phyloP scores from a whole-genome alignment of 2,113 vertebrate species.

The Sphyrna mokarran region DNA sequence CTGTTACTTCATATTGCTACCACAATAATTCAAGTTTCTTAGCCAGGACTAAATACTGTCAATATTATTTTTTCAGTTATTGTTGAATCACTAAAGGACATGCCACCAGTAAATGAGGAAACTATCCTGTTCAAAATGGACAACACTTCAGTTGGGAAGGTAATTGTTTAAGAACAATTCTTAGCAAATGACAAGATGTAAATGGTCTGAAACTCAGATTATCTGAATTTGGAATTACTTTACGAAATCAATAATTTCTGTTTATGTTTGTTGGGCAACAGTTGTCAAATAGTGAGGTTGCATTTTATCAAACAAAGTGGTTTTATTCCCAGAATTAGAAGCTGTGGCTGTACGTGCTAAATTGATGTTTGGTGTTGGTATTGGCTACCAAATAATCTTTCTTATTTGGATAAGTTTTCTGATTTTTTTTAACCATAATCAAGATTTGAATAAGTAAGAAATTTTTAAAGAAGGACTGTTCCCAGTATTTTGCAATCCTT shows the following conservation, averaged over 20 bases:
- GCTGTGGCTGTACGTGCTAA: neutral
- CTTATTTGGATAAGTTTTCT: too few species aligned
- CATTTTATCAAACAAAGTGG: neutral
- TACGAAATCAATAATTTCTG: neutral
- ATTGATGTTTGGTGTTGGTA: neutral
- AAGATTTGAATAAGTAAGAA: neutral
- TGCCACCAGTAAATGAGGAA: conserved; percentile 76
- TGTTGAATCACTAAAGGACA: conserved; percentile 72
- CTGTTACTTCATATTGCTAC: too few species aligned
- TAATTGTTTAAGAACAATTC: conserved; percentile 46
- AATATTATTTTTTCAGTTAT: conserved; percentile 60
- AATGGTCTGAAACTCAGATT: neutral
- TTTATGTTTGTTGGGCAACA: neutral
- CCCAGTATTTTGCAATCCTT: neutral
- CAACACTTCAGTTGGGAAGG: conserved; percentile 71
- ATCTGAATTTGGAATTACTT: neutral
- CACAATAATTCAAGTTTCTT: too few species aligned
- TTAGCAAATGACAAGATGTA: neutral
- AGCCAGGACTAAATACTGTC: neutral
- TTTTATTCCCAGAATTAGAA: neutral
- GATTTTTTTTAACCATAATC: neutral
- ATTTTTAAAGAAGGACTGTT: neutral
- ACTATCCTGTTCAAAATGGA: conserved; percentile 77
- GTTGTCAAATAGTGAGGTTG: neutral
- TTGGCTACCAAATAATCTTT: neutral